A percentile compares a stretch with the other conserved stretches of the same genome.
Conservation (phyloP, 2,113 vertebrate species). For the Gnathonemus longibarbis region DNA sequence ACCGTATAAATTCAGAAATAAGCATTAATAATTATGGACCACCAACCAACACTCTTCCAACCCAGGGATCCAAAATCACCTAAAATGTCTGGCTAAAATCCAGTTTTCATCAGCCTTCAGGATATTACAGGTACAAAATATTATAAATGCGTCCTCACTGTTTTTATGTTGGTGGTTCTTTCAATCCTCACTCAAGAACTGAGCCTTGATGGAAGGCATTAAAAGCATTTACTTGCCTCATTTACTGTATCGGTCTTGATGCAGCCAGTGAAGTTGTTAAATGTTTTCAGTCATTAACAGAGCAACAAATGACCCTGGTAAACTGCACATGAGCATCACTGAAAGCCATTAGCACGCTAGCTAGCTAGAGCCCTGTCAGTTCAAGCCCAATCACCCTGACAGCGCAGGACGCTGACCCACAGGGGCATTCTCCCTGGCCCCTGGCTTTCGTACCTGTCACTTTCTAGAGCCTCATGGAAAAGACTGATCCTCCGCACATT, state of each 20-base stretch:
- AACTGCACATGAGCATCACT: background rate
- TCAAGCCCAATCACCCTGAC: background rate
- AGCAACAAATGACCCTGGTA: background rate
- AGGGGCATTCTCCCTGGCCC: background rate
- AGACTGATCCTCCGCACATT: constrained; percentile 17
- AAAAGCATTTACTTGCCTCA: background rate
- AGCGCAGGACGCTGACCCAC: background rate
- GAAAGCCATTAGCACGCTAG: background rate
- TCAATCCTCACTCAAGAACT: background rate
- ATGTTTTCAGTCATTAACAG: background rate
- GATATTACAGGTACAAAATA: background rate
- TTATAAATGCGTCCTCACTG: background rate
- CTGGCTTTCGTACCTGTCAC: background rate
- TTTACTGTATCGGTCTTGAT: background rate
- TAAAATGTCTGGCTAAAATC: background rate
- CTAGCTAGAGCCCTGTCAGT: background rate
- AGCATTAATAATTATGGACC: background rate
- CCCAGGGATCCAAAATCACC: background rate
- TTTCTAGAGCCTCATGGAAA: background rate
- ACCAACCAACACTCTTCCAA: background rate
- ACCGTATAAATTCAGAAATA: background rate
- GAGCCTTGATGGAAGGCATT: background rate
- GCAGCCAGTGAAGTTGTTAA: background rate
- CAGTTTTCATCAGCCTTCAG: background rate
- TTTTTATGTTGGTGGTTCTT: background rate